A percentile compares a stretch with the other conserved stretches of the same genome.
phyloP scores from a whole-genome alignment of 2,113 vertebrate genomes.

The Zosterops pallidus region DNA sequence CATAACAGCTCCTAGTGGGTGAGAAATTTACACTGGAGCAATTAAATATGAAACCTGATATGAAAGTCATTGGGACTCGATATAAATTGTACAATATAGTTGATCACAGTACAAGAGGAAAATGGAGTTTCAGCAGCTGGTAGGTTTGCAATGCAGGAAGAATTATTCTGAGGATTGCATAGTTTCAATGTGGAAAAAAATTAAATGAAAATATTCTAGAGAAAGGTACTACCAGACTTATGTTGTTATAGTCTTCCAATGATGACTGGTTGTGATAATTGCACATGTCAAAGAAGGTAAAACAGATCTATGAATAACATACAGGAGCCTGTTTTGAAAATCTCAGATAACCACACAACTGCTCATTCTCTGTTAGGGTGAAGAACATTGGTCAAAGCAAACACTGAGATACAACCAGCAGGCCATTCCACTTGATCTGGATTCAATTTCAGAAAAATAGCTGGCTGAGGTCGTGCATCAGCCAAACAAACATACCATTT shows the following conservation, averaged over 20 bases:
- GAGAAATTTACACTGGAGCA: background rate
- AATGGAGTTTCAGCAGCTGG: background rate
- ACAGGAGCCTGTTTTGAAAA: background rate
- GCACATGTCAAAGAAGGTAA: background rate
- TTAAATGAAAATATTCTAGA: background rate
- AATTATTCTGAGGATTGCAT: background rate
- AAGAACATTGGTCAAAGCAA: constrained; percentile 9
- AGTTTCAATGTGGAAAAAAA: background rate
- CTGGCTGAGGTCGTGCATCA: background rate
- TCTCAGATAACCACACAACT: background rate
- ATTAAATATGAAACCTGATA: background rate
- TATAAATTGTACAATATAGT: background rate
- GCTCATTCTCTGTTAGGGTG: background rate
- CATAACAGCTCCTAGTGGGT: background rate
- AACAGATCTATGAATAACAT: background rate
- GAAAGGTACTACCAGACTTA: background rate
- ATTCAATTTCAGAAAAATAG: constrained; percentile 47
- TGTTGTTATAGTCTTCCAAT: background rate
- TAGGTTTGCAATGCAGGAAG: background rate
- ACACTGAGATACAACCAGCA: background rate
- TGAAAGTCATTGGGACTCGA: background rate
- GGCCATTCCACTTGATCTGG: constrained; percentile 23
- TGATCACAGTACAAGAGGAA: background rate
- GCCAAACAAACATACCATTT: constrained; percentile 58
- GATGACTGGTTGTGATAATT: background rate